Percentiles rank a stretch among this genome's conserved stretches.
phyloP scores from a whole-genome alignment of 2,113 vertebrate genomes.

The Macheiramphus alcinus region DNA sequence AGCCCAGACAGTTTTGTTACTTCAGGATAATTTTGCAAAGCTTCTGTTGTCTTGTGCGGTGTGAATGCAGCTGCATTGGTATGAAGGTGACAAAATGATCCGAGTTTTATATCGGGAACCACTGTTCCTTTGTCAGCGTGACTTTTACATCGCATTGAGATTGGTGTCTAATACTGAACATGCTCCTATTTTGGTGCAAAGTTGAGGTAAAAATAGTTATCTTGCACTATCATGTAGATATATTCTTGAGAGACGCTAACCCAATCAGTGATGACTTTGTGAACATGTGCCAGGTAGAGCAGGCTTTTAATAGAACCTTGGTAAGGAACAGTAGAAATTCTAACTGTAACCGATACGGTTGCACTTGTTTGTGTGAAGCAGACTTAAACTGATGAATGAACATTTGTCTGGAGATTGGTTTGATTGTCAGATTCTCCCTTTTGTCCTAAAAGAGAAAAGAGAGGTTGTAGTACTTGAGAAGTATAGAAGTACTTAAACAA shows the following conservation, averaged over 20 bases:
- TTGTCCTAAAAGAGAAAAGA: background rate
- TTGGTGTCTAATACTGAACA: background rate
- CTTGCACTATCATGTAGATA: background rate
- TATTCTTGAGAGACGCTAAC: background rate
- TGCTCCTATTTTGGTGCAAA: background rate
- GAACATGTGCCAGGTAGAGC: background rate
- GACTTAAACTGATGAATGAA: background rate
- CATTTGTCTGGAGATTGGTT: background rate
- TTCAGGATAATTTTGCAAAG: background rate
- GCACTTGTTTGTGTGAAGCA: background rate
- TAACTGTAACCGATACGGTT: background rate
- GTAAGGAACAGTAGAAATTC: background rate
- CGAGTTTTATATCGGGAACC: background rate
- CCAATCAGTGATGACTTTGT: background rate
- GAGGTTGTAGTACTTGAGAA: background rate
- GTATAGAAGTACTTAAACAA: background rate
- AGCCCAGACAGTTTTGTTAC: background rate
- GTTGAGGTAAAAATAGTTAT: background rate
- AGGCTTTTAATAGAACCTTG: background rate
- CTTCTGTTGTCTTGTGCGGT: background rate
- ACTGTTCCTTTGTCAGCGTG: background rate
- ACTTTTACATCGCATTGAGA: background rate
- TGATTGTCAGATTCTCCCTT: background rate
- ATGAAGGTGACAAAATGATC: background rate
- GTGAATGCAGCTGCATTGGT: background rate